Conservation (phyloP, 2,797 vertebrate genomes). For the Coluber constrictor region DNA sequence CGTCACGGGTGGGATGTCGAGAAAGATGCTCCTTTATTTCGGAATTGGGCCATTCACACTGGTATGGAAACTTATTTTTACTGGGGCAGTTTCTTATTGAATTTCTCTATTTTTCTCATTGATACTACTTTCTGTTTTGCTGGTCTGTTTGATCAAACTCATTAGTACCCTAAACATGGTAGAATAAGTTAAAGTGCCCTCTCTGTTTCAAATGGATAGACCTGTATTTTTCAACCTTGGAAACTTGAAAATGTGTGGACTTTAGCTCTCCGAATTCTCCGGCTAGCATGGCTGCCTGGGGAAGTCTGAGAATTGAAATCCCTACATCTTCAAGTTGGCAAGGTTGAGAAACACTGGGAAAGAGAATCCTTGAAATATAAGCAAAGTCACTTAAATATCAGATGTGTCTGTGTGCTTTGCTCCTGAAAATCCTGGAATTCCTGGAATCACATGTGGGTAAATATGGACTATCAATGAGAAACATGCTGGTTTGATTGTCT, state of each 20-base stretch:
- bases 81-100: slow-evolving; percentile 8
- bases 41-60: slow-evolving; percentile 98
- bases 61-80: slow-evolving; percentile 69
- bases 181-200: neutral
- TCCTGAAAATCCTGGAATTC: neutral
- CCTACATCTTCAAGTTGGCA: neutral
- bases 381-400: neutral
- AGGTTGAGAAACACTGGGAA: neutral
- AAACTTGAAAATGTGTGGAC: neutral
- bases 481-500: neutral
- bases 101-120: neutral
- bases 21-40: slow-evolving; percentile 97
- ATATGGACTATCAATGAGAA: neutral
- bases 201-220: neutral
- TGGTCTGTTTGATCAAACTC: neutral
- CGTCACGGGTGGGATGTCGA: slow-evolving; percentile 97
- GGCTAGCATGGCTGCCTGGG: neutral
- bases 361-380: neutral
- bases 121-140: slow-evolving; percentile 27
- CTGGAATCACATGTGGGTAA: neutral
- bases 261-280: neutral
- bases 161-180: neutral
- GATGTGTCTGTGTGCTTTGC: neutral
- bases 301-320: neutral
- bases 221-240: neutral